Evolutionary conservation across 2,113 vertebrate species (phyloP), one percentile per base, ranked within the genome.

Genomic region (Atrichornis clamosus): DNA sequence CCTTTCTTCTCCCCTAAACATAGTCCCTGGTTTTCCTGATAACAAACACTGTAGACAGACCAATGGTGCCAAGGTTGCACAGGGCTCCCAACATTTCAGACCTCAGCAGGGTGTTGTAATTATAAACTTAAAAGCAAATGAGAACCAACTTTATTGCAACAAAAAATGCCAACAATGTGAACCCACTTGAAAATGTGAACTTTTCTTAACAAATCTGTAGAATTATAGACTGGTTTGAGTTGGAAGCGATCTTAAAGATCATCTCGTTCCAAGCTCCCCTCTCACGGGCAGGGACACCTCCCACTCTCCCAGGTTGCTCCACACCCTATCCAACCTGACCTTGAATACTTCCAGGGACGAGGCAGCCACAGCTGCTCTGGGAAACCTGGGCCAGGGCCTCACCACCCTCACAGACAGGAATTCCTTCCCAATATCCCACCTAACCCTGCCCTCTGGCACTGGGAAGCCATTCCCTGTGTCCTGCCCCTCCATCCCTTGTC

Each of bases 231-330:
- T 21, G 13, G 10, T 26, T n/a, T 67, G 33, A 28, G 19, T 15
- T 52, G 39, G 10, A 59, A 67, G 9, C 9, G 10, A 30, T 13
- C 11, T 52, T 39, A 30, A 46, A 39, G 5, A 21, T 32, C 19
- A 65, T 50, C 8, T 59, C 15, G 37, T 35, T 19, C 15, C 9
- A 37, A 41, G 18, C 10, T 5, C 9, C 16, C 30, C 30, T 13
- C 22, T n/a, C 28, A 15, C 9, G 12, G 17, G 7, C 55, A 39
- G 50, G 18, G 32, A 37, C 37, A 37, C 0, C 2, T 65, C 1
- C 12, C 59, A 58, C 6, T 10, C 0, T 11, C 11, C 42, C 50
- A 50, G 21, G 50, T 0, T 8, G 35, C 9, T 35, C 21, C 49
- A 8, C 39, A 9, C n/a, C 30, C n/a, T 0, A 0, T 70, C 56